Percentiles rank a stretch among this genome's conserved stretches.
phyloP scores from a whole-genome alignment of 2,888 invertebrate species.

The Hemistola chrysoprasaria region DNA sequence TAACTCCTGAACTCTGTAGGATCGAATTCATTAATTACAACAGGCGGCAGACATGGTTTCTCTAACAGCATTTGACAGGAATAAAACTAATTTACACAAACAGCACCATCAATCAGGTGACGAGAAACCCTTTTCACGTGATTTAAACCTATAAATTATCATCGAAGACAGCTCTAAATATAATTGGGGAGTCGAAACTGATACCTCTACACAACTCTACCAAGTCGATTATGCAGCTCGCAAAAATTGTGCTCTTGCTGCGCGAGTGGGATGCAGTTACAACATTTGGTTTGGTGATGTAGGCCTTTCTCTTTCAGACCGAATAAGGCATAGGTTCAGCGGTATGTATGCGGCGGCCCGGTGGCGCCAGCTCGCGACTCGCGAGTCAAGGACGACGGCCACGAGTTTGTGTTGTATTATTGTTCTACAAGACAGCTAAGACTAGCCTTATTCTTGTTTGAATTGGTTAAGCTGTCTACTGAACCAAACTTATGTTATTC shows the following conservation, averaged over 20 bases:
- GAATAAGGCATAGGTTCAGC: constrained; percentile 46
- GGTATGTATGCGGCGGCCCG: constrained; percentile 33
- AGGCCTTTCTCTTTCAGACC: constrained; percentile 35
- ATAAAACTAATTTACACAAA: constrained; percentile 31
- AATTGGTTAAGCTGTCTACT: constrained; percentile 8
- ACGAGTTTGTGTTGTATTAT: constrained; percentile 40
- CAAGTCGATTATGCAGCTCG: constrained; percentile 27
- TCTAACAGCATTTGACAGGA: constrained; percentile 24
- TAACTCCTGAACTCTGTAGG: constrained; percentile 25
- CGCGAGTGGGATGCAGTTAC: constrained; percentile 42
- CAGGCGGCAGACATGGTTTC: constrained; percentile 5
- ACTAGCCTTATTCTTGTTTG: constrained; percentile 22
- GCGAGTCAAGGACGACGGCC: constrained; percentile 61
- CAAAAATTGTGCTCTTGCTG: constrained; percentile 32
- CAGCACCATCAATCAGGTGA: constrained; percentile 39
- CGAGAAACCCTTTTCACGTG: constrained; percentile 41
- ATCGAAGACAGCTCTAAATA: constrained; percentile 47
- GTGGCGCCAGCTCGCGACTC: constrained; percentile 52
- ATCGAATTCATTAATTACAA: constrained; percentile 23
- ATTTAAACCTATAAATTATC: constrained; percentile 53
- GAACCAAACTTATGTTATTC: background rate
- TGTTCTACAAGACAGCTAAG: constrained; percentile 27
- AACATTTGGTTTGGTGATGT: constrained; percentile 20
- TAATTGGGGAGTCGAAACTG: constrained; percentile 29
- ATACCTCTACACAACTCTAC: constrained; percentile 9